phyloP scores from a whole-genome alignment of 2,797 vertebrate genomes.

The Pygocentrus nattereri region DNA sequence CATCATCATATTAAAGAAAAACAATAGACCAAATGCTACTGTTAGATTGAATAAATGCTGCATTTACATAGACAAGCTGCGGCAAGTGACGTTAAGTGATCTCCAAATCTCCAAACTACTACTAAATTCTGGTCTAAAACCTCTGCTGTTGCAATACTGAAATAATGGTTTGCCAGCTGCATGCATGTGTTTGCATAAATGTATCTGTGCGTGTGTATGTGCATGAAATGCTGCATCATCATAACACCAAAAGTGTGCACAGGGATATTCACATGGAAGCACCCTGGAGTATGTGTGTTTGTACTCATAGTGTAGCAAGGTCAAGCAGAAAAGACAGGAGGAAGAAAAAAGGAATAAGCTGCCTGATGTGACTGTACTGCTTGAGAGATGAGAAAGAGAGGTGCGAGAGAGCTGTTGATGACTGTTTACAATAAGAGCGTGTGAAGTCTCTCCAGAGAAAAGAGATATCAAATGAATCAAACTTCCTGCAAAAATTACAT shows the following conservation, averaged over 20 bases:
- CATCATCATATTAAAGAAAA: neutral
- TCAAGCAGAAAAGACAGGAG: neutral
- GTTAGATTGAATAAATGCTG: neutral
- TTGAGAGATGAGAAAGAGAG: conserved; percentile 50
- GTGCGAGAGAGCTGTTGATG: conserved; percentile 62
- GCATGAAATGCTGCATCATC: conserved; percentile 41
- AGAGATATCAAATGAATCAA: conserved; percentile 67
- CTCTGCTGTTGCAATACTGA: neutral
- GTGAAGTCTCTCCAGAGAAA: conserved; percentile 67
- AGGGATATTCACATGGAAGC: conserved; percentile 6
- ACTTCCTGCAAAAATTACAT: conserved; percentile 78
- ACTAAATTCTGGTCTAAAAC: neutral
- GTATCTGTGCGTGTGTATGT: neutral
- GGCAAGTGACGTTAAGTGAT: neutral
- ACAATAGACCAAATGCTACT: neutral
- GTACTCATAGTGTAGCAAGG: neutral
- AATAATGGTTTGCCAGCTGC: conserved; percentile 2
- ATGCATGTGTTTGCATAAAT: conserved; percentile 4
- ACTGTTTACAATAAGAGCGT: conserved; percentile 48
- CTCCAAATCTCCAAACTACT: neutral
- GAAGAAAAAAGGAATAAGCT: neutral
- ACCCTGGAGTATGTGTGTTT: conserved; percentile 35
- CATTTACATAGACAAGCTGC: too few species aligned
- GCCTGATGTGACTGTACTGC: neutral
- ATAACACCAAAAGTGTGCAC: conserved; percentile 17